Base-by-base conservation (phyloP, 2,113 vertebrate species). In the Agelaius tricolor region DNA sequence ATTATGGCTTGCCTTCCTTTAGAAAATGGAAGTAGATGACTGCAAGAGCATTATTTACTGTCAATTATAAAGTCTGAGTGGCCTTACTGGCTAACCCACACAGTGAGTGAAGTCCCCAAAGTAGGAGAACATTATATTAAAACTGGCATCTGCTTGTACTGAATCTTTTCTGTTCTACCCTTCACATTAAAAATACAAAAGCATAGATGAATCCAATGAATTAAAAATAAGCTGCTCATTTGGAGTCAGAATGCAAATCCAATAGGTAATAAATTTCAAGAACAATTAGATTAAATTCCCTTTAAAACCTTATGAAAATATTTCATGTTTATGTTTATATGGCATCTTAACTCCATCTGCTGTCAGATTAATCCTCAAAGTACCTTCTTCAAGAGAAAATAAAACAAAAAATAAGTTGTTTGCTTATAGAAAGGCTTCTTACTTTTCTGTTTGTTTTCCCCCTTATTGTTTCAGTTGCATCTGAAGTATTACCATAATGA, bases 131-230 rank as follows among this genome's bases (percentile, higher is more conserved):
- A 58, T 94, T 91, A 72, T 63, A 90, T 93, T 95, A 94, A 90
- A 96, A 94, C n/a, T 82, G 90, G 55, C 69, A 88, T 77, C 54
- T 96, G 51, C 27, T 44, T 93, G 23, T 35, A 88, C 37, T 90
- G 80, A 43, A 55, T 89, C 49, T 75, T 55, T 75, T 87, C 69
- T 94, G 9, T 87, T 90, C 66, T 91, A 80, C 46, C 6, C 57
- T 93, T 89, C 82, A 94, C 90, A 96, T 96, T 97, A 96, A 95
- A 94, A 96, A 94, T 96, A 87, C 69, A 96, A 95, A 96, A 96
- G 77, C 54, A 93, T 73, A 95, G 92, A 96, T 96, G 94, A 94
- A 95, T 84, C 16, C 6, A 37, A 95, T 97, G 82, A 96, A 96
- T 96, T 94, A 90, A 84, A 94, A 96, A 96, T 97, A 95, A 96